Evolutionary conservation across 2,888 invertebrate genomes (phyloP).

Genomic region (Amorpha juglandis): DNA sequence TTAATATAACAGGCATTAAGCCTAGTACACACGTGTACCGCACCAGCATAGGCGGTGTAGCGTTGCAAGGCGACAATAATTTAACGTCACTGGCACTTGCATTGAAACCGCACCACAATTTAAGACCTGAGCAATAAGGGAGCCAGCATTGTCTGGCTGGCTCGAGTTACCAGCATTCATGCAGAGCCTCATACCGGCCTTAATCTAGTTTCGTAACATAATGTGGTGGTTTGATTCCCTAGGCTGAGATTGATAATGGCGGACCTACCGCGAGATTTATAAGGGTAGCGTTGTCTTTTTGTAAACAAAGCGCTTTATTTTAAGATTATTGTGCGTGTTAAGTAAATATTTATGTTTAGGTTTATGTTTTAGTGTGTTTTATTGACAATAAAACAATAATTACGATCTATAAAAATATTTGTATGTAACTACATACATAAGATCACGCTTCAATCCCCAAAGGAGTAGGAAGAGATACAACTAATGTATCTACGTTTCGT

Average conservation of each 20-base stretch:
- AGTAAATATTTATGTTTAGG: constrained; percentile 11
- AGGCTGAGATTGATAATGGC: constrained; percentile 33
- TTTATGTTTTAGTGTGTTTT: not conserved
- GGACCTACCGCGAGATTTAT: constrained; percentile 52
- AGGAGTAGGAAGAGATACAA: too few relatives aligned
- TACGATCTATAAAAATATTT: not conserved
- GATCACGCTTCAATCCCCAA: too few relatives aligned
- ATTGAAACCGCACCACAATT: constrained; percentile 82
- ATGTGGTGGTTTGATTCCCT: constrained; percentile 46
- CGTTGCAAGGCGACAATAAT: constrained; percentile 79
- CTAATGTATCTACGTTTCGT: too few relatives aligned
- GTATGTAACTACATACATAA: too few relatives aligned
- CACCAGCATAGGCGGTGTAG: constrained; percentile 64
- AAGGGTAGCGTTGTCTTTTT: constrained; percentile 36
- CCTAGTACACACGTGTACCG: constrained; percentile 69
- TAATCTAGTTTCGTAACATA: constrained; percentile 58
- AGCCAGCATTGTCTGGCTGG: constrained; percentile 74
- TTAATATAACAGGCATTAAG: constrained; percentile 50
- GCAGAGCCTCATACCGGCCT: constrained; percentile 62
- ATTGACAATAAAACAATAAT: not conserved
- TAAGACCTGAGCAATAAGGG: constrained; percentile 82
- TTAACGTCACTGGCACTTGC: constrained; percentile 81
- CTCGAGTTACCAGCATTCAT: constrained; percentile 77
- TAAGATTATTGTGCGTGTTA: constrained; percentile 7
- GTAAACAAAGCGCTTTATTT: constrained; percentile 12